Conservation (phyloP, 1,140 invertebrate genomes). For the Drosophila micromelanica region DNA sequence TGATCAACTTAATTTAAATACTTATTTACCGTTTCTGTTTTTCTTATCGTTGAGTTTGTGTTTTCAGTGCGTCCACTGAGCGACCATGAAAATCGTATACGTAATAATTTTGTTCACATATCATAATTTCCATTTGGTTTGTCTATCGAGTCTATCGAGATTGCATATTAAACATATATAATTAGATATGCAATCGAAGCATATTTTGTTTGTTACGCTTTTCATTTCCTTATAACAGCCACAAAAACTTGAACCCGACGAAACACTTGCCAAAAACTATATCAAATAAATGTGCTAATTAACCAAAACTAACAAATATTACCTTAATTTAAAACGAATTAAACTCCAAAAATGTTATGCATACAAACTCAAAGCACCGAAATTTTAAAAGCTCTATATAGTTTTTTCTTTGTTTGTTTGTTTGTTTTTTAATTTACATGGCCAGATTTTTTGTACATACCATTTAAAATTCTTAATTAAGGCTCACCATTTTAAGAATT, state of each 20-base stretch:
- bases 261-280: slow-evolving; percentile 78
- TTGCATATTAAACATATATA: slow-evolving; percentile 14
- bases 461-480: slow-evolving; percentile 28
- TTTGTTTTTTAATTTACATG: slow-evolving; percentile 43
- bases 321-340: slow-evolving; percentile 54
- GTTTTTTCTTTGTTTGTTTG: slow-evolving; percentile 16
- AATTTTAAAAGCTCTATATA: slow-evolving; percentile 35
- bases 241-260: slow-evolving; percentile 84
- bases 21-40: slow-evolving; percentile 21
- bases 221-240: slow-evolving; percentile 69
- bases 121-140: slow-evolving; percentile 44
- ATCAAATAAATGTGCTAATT: slow-evolving; percentile 56
- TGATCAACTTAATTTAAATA: slow-evolving; percentile 39
- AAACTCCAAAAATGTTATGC: slow-evolving; percentile 18
- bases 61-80: slow-evolving; percentile 65
- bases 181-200: slow-evolving; percentile 12
- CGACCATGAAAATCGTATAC: slow-evolving; percentile 37
- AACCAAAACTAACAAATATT: slow-evolving; percentile 53
- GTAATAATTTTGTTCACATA: slow-evolving; percentile 33
- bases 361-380: slow-evolving; percentile 32
- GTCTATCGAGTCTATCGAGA: slow-evolving; percentile 9
- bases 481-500: slow-evolving; percentile 20
- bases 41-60: slow-evolving; percentile 48
- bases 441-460: slow-evolving; percentile 73
- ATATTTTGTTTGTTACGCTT: slow-evolving; percentile 49